Base-by-base conservation (phyloP, 2,797 vertebrate genomes). In the Anguilla anguilla region DNA sequence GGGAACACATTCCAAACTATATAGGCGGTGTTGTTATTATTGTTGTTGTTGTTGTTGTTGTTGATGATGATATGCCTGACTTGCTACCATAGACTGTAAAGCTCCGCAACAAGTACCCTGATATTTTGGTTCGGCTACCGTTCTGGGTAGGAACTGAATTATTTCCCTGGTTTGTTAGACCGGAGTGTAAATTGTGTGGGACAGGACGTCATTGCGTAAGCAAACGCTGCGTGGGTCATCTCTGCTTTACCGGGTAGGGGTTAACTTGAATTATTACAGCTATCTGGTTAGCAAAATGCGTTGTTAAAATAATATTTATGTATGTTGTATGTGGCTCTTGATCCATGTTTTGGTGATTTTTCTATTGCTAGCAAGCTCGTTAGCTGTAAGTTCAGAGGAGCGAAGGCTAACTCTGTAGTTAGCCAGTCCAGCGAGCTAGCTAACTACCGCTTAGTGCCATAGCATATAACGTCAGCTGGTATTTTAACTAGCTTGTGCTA, bases 61-160 rank as follows among this genome's bases (percentile, higher is more conserved):
- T 19, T 19, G 59, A 19, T 1, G 59, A 61, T 61, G 4, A 2
- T 57, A 57, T 19, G 3, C 43, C 43, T 77, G 31, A 43, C 43
- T 3, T n/a, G 28, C 43, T 35, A 77, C 35, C 72, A 39, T n/a
- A 19, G 31, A n/a, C 72, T 39, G 19, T 15, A 39, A 3, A 77
- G 28, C 72, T 3, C 39, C 13, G 72, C 72, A 39, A 39, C 72
- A 77, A 77, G 35, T 77, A 77, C 72, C 72, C 72, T 77, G 67
- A 72, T 72, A 17, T 77, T 77, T 39, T 77, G 31, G 31, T 43
- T 39, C 77, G 35, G 15, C 35, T 3, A 77, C 69, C 39, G 55
- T 51, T 2, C n/a, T 6, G 35, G 25, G 39, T 46, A 59, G 86
- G 86, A 87, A 87, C 86, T 3, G 55, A 87, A 64, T 46, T 25